Conservation (phyloP, 1,140 invertebrate genomes). For the Dendrolimus punctatus region DNA sequence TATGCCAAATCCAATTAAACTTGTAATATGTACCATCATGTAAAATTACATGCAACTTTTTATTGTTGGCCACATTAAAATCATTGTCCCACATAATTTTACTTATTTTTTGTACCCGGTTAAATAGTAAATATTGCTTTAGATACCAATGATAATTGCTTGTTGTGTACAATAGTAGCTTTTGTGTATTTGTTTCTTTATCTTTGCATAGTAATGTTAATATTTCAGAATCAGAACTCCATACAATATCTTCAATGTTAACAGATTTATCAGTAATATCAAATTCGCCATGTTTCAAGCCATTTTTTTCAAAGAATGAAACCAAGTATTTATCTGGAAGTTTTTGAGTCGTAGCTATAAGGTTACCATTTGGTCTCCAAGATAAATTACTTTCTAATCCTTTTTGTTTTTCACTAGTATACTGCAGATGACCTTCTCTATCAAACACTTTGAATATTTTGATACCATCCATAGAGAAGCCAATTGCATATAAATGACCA, state of each 20-base stretch:
- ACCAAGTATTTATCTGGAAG: constrained; percentile 81
- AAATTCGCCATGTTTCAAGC: constrained; percentile 89
- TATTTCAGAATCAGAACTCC: constrained; percentile 87
- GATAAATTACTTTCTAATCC: constrained; percentile 79
- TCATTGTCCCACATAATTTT: constrained; percentile 78
- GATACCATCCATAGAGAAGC: constrained; percentile 69
- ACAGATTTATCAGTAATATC: constrained; percentile 75
- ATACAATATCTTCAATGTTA: constrained; percentile 77
- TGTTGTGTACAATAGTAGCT: constrained; percentile 84
- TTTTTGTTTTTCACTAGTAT: constrained; percentile 79
- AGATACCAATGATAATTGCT: constrained; percentile 94
- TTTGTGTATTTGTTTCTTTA: constrained; percentile 38
- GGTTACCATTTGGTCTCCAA: constrained; percentile 87
- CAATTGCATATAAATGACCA: constrained; percentile 87
- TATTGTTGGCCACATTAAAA: constrained; percentile 65
- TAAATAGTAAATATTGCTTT: constrained; percentile 80
- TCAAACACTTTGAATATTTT: constrained; percentile 81
- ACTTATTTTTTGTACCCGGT: constrained; percentile 58
- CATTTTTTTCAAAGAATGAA: constrained; percentile 94
- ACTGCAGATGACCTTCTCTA: constrained; percentile 80
- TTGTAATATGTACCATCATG: constrained; percentile 71
- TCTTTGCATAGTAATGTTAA: constrained; percentile 75
- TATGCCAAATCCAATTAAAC: constrained; percentile 77
- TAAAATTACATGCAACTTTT: constrained; percentile 75
- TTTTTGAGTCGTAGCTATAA: constrained; percentile 82